Conservation (phyloP, 2,113 vertebrate genomes). For the Lathamus discolor region DNA sequence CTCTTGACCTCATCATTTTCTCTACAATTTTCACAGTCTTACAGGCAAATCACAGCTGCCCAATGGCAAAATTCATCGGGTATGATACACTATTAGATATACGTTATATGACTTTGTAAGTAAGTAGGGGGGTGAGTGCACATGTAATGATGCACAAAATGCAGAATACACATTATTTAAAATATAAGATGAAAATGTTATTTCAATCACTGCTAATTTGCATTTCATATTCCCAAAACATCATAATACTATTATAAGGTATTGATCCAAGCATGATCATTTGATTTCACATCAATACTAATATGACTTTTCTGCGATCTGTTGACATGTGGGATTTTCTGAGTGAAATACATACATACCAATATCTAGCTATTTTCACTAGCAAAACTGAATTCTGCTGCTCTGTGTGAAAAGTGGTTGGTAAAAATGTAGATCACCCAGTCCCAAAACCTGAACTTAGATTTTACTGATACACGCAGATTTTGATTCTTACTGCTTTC, state of each 20-base stretch:
- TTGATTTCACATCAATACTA: slow-evolving; percentile 68
- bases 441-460: not conserved
- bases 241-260: slow-evolving; percentile 26
- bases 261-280: slow-evolving; percentile 65
- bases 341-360: slow-evolving; percentile 48
- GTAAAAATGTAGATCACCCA: not conserved
- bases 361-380: not conserved
- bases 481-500: not conserved
- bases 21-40: slow-evolving; percentile 28
- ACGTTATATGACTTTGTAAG: not conserved
- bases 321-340: slow-evolving; percentile 55
- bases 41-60: not conserved
- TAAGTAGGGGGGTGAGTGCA: not conserved
- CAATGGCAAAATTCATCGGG: not conserved
- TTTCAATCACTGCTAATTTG: slow-evolving; percentile 37
- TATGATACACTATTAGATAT: not conserved
- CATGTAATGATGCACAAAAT: slow-evolving; percentile 18
- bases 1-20: slow-evolving; percentile 24
- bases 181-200: slow-evolving; percentile 36
- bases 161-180: slow-evolving; percentile 16
- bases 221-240: slow-evolving; percentile 46
- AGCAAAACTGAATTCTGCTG: not conserved
- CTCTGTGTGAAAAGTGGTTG: not conserved
- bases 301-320: slow-evolving; percentile 61
- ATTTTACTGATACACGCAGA: not conserved